Evolutionary conservation across 2,888 invertebrate species (phyloP), one percentile per base, ranked within the genome.

Genomic region (Lepidonotus clava): DNA sequence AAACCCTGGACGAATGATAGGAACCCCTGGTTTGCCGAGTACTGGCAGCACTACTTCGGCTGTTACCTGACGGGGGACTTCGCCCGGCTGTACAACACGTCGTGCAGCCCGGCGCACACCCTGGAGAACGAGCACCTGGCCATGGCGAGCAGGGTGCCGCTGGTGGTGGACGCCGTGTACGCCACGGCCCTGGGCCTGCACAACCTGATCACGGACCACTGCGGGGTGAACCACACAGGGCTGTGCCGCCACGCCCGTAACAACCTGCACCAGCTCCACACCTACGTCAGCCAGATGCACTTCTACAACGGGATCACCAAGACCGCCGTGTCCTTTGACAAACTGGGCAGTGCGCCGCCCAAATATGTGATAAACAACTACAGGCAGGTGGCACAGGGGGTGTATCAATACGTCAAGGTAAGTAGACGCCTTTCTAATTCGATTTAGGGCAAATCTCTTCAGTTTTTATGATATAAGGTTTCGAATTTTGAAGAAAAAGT

Each of bases 111-210:
- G 0, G 18, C 34, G 0, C 41, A 71, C 21, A 87, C 56, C 6
- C 80, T 87, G 41, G 38, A 61, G 21, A 80, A 76, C 18, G 77
- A 80, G 34, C n/a, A 56, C 18, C 40, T 87, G 8, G 36, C 34
- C 61, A 85, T 87, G 85, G 36, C 87, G 14, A 41, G 38, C 32
- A 21, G 38, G 8, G 87, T 87, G 21, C 85, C 87, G 1, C 61
- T 85, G 40, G 85, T 85, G 0, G 87, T 92, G 0, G 91, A 92
- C 83, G 90, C 91, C 18, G 89, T 91, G 6, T 92, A 91, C 86
- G 91, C 90, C 0, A 85, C 92, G 40, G 90, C 90, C 0, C 88
- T 89, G 14, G 91, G 91, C 6, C 76, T 92, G 8, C 89, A 90
- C 66, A 66, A 88, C 34, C 85, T 87, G n/a, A 32, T 87, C 18